Evolutionary conservation across 2,888 invertebrate genomes (phyloP).

Genomic region (Hymenopus coronatus): DNA sequence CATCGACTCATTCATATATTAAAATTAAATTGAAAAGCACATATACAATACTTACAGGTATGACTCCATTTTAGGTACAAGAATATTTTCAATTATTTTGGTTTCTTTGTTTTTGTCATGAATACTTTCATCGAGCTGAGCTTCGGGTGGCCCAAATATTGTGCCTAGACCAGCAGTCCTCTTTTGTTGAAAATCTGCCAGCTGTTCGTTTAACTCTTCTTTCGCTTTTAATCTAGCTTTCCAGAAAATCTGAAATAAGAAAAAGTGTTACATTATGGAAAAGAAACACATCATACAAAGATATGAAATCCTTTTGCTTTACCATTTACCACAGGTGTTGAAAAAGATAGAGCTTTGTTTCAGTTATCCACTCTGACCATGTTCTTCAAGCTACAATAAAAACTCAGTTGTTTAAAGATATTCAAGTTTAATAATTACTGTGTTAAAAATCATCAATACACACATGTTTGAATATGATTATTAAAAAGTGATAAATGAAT

Average conservation of each 20-base stretch:
- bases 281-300: too few relatives aligned
- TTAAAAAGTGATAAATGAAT: too few relatives aligned
- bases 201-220: conserved; percentile 74
- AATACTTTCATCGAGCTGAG: conserved; percentile 72
- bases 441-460: too few relatives aligned
- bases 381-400: too few relatives aligned
- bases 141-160: conserved; percentile 84
- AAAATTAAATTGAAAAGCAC: too few relatives aligned
- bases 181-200: conserved; percentile 85
- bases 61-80: conserved; percentile 69
- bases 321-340: too few relatives aligned
- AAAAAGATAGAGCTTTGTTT: too few relatives aligned
- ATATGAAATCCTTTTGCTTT: not conserved
- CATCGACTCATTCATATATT: too few relatives aligned
- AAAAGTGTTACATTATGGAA: not conserved
- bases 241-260: conserved; percentile 63
- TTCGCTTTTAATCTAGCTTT: conserved; percentile 82
- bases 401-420: too few relatives aligned
- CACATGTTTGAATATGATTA: too few relatives aligned
- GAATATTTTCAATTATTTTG: conserved; percentile 68
- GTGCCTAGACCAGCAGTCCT: conserved; percentile 85
- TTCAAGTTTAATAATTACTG: too few relatives aligned
- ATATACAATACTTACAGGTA: conserved; percentile 54
- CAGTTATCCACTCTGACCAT: too few relatives aligned
- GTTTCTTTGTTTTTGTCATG: conserved; percentile 75